Evolutionary conservation across 2,888 invertebrate genomes (phyloP), one percentile per base, ranked within the genome.

Genomic region (Sicus ferrugineus): DNA sequence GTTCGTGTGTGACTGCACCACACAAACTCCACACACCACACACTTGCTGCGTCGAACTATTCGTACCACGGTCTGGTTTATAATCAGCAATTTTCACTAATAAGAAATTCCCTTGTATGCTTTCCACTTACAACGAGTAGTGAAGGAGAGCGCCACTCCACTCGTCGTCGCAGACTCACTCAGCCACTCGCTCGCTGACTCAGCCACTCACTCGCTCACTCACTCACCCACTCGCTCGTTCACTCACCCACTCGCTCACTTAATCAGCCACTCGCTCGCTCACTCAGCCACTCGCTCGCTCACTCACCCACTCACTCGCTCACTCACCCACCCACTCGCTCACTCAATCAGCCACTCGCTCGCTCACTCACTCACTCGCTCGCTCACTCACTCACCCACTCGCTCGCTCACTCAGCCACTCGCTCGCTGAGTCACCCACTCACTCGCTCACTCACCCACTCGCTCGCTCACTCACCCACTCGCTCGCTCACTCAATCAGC

Each of bases 71-170:
- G n/a, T n/a, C n/a, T n/a, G n/a, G n/a, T n/a, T n/a, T 9, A 14
- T 54, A 54, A 54, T 54, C 54, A 54, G 54, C 54, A 54, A 26
- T 54, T 54, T 54, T 54, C 9, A 26, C 9, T 28, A 26, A 61
- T 61, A 26, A 61, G 42, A 61, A 61, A 11, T 42, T 61, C 28
- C 23, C 11, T 42, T 61, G 61, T 61, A 26, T 61, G 26, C 42
- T 42, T 7, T 61, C 42, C 63, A 21, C 64, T 64, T 48, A 30
- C 50, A 28, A 50, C 64, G 50, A 50, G 64, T 64, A 52, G 5
- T n/a, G 21, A 6, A 48, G 9, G 21, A 9, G 21, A n/a, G 28
- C 28, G 23, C 28, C 26, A 28, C 14, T 23, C 14, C 3, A 26
- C 21, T 11, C 26, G 26, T 28, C 54, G 6, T 28, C 3, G 11